Evolutionary conservation across 2,797 vertebrate genomes (phyloP).

Genomic region (Tapirus indicus): DNA sequence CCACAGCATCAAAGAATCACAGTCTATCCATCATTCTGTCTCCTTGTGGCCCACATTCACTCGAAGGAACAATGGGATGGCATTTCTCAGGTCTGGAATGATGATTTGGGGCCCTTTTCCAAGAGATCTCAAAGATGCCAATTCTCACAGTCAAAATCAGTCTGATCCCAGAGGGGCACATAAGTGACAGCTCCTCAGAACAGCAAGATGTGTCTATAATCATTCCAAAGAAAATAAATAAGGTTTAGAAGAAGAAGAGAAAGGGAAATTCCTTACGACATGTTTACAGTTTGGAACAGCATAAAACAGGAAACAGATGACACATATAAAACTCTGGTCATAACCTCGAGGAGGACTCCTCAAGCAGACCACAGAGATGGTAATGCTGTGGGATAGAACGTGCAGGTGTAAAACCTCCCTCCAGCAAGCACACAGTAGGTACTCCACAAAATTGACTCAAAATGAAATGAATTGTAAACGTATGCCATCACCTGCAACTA

Average conservation of each 20-base stretch:
- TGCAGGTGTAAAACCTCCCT: neutral
- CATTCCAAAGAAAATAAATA: slow-evolving; percentile 67
- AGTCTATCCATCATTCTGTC: neutral
- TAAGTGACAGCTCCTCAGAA: neutral
- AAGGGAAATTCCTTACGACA: slow-evolving; percentile 48
- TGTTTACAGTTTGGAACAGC: slow-evolving; percentile 59
- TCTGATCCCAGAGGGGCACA: neutral
- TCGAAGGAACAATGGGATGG: neutral
- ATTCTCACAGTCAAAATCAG: neutral
- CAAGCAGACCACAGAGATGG: neutral
- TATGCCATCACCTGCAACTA: neutral
- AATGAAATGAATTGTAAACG: neutral
- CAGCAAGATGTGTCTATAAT: neutral
- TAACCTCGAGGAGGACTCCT: slow-evolving; percentile 8
- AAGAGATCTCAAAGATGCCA: neutral
- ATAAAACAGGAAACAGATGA: slow-evolving; percentile 66
- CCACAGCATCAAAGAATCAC: neutral
- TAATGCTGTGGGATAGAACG: neutral
- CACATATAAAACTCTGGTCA: neutral
- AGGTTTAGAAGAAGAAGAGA: slow-evolving; percentile 24
- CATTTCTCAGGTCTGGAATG: neutral
- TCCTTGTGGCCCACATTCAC: neutral
- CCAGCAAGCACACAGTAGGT: neutral
- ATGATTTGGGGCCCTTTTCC: neutral
- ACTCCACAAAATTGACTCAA: neutral